Percentiles rank a stretch among this genome's conserved stretches.
phyloP scores from a whole-genome alignment of 2,797 vertebrate species.

The Enteromius fasciolatus region DNA sequence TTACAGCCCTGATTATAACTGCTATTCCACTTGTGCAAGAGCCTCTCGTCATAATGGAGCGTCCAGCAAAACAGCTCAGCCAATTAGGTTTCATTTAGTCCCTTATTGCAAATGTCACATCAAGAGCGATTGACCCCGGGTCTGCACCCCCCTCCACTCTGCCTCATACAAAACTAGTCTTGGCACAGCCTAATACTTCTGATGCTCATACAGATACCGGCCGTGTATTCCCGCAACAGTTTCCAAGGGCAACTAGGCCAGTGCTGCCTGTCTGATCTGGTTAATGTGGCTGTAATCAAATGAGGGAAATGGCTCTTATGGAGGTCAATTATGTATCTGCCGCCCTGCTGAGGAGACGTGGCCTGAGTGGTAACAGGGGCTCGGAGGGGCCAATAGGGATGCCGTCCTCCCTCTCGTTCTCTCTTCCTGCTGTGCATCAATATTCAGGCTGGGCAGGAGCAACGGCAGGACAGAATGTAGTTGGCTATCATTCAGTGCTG shows the following conservation, averaged over 20 bases:
- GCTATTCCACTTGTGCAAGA: slow-evolving; percentile 34
- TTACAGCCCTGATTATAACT: slow-evolving; percentile 55
- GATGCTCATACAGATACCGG: slow-evolving; percentile 24
- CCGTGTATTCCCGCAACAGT: slow-evolving; percentile 39
- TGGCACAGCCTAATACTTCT: slow-evolving; percentile 49
- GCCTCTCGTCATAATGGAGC: slow-evolving; percentile 54
- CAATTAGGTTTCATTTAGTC: slow-evolving; percentile 59
- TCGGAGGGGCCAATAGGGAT: slow-evolving; percentile 24
- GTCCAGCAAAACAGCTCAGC: slow-evolving; percentile 46
- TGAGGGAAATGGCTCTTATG: slow-evolving; percentile 55
- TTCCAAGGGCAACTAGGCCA: slow-evolving; percentile 55
- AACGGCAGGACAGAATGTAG: slow-evolving; percentile 12
- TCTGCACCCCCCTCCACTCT: neutral
- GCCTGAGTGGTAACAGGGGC: slow-evolving; percentile 40
- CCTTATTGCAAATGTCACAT: slow-evolving; percentile 59
- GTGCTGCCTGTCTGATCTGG: slow-evolving; percentile 51
- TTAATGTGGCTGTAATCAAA: slow-evolving; percentile 59
- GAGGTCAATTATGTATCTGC: slow-evolving; percentile 56
- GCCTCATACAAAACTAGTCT: slow-evolving; percentile 14
- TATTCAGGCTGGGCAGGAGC: slow-evolving; percentile 51
- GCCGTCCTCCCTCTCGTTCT: slow-evolving; percentile 4
- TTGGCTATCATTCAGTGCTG: slow-evolving; percentile 6
- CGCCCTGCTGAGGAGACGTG: slow-evolving; percentile 44
- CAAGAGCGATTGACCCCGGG: slow-evolving; percentile 54
- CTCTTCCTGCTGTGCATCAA: slow-evolving; percentile 41